Conservation (phyloP, 2,113 vertebrate genomes). For the Melanerpes formicivorus region DNA sequence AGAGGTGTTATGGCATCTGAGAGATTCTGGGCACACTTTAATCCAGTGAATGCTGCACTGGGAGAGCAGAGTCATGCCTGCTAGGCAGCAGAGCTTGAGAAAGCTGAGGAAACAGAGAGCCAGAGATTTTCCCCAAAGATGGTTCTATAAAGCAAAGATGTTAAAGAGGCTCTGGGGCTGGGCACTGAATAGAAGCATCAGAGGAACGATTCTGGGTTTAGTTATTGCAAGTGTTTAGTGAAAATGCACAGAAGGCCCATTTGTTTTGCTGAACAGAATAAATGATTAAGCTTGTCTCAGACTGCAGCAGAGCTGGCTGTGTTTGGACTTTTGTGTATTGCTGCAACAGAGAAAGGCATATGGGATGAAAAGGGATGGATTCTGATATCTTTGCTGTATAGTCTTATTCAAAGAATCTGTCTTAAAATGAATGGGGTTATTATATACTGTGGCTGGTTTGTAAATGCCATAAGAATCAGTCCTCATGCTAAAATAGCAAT, state of each 20-base stretch:
- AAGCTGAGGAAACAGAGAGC: background rate
- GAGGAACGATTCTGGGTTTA: constrained; percentile 4
- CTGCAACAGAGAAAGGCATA: background rate
- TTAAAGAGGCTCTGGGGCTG: constrained; percentile 49
- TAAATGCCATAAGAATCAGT: background rate
- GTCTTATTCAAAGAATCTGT: background rate
- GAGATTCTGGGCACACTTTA: constrained; percentile 55
- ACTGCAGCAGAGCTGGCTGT: background rate
- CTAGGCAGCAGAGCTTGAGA: constrained; percentile 18
- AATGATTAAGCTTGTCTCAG: constrained; percentile 45
- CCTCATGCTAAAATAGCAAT: background rate
- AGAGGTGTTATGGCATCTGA: constrained; percentile 40
- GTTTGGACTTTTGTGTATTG: background rate
- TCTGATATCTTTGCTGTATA: background rate
- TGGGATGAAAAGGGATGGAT: background rate
- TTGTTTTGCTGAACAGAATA: constrained; percentile 51
- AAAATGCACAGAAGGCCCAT: constrained; percentile 50
- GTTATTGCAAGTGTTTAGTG: constrained; percentile 56
- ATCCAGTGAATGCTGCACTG: constrained; percentile 32
- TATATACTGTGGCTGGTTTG: background rate
- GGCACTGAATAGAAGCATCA: constrained; percentile 31
- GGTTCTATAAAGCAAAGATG: constrained; percentile 44
- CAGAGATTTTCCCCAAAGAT: constrained; percentile 39
- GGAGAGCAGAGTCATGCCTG: constrained; percentile 41
- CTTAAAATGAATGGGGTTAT: background rate